Percentiles rank a stretch among this genome's conserved stretches.
phyloP scores from a whole-genome alignment of 1,140 invertebrate species.

The Zaprionus gabonicus region DNA sequence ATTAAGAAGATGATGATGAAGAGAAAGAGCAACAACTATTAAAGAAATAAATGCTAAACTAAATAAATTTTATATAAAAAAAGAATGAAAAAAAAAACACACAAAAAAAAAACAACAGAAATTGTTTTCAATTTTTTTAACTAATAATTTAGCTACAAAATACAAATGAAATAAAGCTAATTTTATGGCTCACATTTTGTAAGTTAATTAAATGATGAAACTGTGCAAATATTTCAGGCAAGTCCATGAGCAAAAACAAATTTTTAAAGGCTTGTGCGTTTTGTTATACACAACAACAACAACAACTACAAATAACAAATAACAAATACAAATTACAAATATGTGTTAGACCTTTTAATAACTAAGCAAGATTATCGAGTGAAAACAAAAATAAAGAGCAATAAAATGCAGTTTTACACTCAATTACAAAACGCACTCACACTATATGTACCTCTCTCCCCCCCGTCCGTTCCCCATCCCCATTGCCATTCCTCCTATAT shows the following conservation, averaged over 20 bases:
- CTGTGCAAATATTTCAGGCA: constrained; percentile 39
- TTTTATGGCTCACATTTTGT: constrained; percentile 69
- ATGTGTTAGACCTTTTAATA: constrained; percentile 46
- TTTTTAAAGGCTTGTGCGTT: constrained; percentile 54
- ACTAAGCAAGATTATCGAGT: constrained; percentile 38
- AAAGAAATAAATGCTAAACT: constrained; percentile 41
- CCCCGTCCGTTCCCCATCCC: not conserved
- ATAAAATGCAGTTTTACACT: constrained; percentile 41
- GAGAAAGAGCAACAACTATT: constrained; percentile 57
- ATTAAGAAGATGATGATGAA: constrained; percentile 3
- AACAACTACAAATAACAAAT: constrained; percentile 18
- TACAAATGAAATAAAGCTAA: constrained; percentile 2
- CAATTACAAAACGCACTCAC: constrained; percentile 17
- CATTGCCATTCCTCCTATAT: constrained; percentile 51
- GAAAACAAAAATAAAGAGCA: constrained; percentile 25
- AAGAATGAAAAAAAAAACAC: constrained; percentile 14
- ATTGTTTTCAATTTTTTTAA: constrained; percentile 77
- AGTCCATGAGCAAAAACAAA: constrained; percentile 47
- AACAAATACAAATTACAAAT: constrained; percentile 14
- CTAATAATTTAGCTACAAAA: constrained; percentile 48
- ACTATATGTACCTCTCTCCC: constrained; percentile 5
- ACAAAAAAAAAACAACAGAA: constrained; percentile 51
- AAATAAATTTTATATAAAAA: constrained; percentile 66
- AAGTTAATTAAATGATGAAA: constrained; percentile 34
- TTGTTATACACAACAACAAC: constrained; percentile 46